Base-by-base conservation (phyloP, 2,113 vertebrate species). In the Aramus guarauna region DNA sequence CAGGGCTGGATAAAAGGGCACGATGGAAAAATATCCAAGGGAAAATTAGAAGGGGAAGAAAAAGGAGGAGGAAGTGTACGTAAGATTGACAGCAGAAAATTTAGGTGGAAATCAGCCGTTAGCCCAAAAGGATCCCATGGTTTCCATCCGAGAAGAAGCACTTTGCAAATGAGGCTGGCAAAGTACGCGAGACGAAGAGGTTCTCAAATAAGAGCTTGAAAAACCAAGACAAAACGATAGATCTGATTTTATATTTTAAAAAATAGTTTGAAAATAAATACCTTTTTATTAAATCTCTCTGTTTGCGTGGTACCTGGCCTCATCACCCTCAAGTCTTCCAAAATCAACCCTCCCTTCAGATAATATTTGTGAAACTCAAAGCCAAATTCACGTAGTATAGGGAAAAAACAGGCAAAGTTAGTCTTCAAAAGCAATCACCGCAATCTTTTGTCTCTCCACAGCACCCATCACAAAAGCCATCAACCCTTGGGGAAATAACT, bases 171-270 rank as follows among this genome's bases (percentile, higher is more conserved):
- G 8, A 74, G 32, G 26, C 36, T 9, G 3, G 29, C 5, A 21
- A 1, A 30, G 15, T 7, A 71, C 1, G 4, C 2, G 2, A 84
- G 26, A 37, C 0, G 1, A 36, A 27, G 19, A 89, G 12, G 21
- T 82, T 89, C 75, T 62, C 41, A 85, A n/a, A 3, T 22, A 59
- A 48, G 6, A 92, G 21, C 15, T 56, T 66, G 34, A 60, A 50
- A 62, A 71, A 22, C 4, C 5, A 29, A 21, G 7, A 58, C 7
- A 20, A 68, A 92, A 72, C 14, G 53, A 36, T 0, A 21, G 11
- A 60, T 4, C 6, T 34, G 21, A 26, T 39, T n/a, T 30, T 39
- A 5, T 10, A 39, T 67, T 86, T 59, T 37, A 26, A 39, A 41
- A 69, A 27, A 34, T 4, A 29, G 7, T 48, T 52, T 50, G 24